Evolutionary conservation across 92 coral and sea anemone genomes (phyloP).

Genomic region (Montipora capitata): DNA sequence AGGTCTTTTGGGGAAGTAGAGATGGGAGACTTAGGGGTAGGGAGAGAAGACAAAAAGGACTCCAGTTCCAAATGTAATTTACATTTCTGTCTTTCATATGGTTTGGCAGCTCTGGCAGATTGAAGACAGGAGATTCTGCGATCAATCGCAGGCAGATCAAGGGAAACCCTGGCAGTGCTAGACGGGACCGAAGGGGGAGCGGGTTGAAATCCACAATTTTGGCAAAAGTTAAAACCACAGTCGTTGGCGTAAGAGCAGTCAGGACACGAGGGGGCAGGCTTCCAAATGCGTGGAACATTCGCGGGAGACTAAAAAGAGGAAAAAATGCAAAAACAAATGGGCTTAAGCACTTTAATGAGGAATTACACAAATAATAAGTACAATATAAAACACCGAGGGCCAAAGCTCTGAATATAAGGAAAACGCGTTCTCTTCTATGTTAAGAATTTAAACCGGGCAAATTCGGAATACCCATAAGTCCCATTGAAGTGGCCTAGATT

Average conservation of each 20-base stretch:
- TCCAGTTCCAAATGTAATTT: neutral
- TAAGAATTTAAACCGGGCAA: neutral
- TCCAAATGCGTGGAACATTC: constrained; percentile 47
- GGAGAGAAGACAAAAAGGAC: constrained; percentile 33
- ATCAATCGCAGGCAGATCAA: constrained; percentile 19
- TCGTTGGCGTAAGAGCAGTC: constrained; percentile 49
- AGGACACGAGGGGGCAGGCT: constrained; percentile 41
- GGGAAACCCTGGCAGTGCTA: neutral
- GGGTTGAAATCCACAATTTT: constrained; percentile 6
- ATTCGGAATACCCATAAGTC: constrained; percentile 43
- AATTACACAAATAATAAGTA: neutral
- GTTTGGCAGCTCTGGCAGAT: neutral
- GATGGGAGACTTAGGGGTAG: constrained; percentile 29
- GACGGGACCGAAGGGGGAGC: constrained; percentile 2
- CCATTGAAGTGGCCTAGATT: constrained; percentile 47
- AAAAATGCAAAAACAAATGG: neutral
- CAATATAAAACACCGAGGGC: constrained; percentile 5
- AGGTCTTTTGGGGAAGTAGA: constrained; percentile 27
- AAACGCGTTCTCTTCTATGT: neutral
- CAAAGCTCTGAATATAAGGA: neutral
- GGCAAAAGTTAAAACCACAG: constrained; percentile 26
- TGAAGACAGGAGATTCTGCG: neutral
- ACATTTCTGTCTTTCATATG: neutral
- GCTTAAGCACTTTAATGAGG: neutral
- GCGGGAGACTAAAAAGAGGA: neutral